Conservation (phyloP, 2,797 vertebrate genomes). For the Sylvilagus floridanus region DNA sequence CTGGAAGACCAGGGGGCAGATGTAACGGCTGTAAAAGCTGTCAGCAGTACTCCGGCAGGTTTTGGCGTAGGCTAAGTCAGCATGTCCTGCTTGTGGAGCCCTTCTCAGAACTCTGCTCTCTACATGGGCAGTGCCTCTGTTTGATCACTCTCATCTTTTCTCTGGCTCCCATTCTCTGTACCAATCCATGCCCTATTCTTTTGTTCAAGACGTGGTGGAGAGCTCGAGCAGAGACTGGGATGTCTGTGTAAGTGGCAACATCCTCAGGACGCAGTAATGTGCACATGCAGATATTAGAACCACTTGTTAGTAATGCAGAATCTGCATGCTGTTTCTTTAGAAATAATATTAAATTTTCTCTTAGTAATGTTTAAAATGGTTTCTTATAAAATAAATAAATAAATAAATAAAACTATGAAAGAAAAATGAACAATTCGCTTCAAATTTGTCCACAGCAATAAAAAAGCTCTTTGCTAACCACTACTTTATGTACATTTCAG, state of each 20-base stretch:
- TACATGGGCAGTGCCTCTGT: neutral
- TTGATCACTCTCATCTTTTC: neutral
- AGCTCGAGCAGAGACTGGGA: neutral
- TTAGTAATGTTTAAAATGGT: slow-evolving; percentile 40
- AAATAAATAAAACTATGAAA: slow-evolving; percentile 34
- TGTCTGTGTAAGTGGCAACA: neutral
- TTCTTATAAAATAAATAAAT: slow-evolving; percentile 53
- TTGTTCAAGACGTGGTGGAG: neutral
- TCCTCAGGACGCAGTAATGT: neutral
- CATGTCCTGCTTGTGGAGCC: neutral
- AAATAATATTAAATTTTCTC: slow-evolving; percentile 18
- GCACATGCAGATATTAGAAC: neutral
- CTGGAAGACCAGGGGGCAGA: neutral
- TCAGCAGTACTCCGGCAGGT: neutral
- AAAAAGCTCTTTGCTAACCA: slow-evolving; percentile 32
- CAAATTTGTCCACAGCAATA: slow-evolving; percentile 44
- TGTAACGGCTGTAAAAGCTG: neutral
- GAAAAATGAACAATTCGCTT: slow-evolving; percentile 33
- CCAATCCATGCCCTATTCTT: neutral
- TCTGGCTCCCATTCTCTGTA: neutral
- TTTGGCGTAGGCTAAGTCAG: neutral
- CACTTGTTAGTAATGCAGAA: neutral
- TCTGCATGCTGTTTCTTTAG: neutral
- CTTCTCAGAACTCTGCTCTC: neutral
- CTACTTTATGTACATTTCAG: slow-evolving; percentile 4